phyloP scores from a whole-genome alignment of 2,888 invertebrate species.

The Eristalis arbustorum region DNA sequence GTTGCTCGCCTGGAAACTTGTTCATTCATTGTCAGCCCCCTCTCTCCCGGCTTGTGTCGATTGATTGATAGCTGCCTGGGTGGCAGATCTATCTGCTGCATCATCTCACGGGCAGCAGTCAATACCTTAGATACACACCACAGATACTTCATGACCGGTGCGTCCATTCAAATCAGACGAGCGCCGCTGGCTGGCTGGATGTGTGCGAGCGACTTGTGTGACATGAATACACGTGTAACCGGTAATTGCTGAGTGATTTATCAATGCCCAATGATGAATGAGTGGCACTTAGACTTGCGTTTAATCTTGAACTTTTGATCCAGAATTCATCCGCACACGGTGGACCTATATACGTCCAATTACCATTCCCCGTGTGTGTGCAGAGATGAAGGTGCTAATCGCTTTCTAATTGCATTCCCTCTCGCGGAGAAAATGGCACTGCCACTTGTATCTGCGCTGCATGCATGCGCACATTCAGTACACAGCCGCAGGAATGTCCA shows the following conservation, averaged over 20 bases:
- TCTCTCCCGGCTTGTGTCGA: slow-evolving; percentile 35
- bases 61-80: slow-evolving; percentile 72
- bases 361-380: slow-evolving; percentile 9
- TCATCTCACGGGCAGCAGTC: slow-evolving; percentile 49
- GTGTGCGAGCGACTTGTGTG: slow-evolving; percentile 46
- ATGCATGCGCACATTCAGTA: not conserved
- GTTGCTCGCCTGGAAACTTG: slow-evolving; percentile 43
- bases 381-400: slow-evolving; percentile 57
- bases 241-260: slow-evolving; percentile 67
- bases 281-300: slow-evolving; percentile 5
- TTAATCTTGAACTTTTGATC: slow-evolving; percentile 65
- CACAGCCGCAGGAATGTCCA: not conserved
- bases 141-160: slow-evolving; percentile 43
- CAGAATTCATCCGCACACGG: slow-evolving; percentile 29
- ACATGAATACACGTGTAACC: slow-evolving; percentile 64
- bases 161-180: slow-evolving; percentile 57
- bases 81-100: slow-evolving; percentile 66
- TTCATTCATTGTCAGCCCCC: too few species aligned
- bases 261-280: slow-evolving; percentile 63
- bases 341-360: slow-evolving; percentile 15
- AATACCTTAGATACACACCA: slow-evolving; percentile 42
- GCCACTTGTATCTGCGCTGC: slow-evolving; percentile 5
- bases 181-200: not conserved
- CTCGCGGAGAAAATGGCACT: not conserved
- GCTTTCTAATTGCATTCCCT: slow-evolving; percentile 58